Percentiles rank a stretch among this genome's conserved stretches.
Conservation (phyloP, 2,888 invertebrate genomes). For the Napeogenes inachia region DNA sequence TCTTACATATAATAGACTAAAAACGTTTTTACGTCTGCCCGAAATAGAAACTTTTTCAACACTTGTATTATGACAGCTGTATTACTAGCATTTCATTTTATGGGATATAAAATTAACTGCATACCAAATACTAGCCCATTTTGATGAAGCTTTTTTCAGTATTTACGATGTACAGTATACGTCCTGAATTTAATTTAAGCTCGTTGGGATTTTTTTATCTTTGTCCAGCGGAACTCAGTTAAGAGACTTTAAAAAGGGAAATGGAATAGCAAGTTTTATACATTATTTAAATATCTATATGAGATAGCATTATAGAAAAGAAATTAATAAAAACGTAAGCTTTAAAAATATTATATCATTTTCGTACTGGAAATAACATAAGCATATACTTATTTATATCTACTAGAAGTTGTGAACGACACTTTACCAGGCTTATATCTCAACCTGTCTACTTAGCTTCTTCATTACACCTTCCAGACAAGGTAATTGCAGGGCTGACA, state of each 20-base stretch:
- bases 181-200: slow-evolving; percentile 9
- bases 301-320: too few species aligned
- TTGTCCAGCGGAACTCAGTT: background rate
- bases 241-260: slow-evolving; percentile 1
- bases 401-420: background rate
- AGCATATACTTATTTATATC: background rate
- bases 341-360: background rate
- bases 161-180: slow-evolving; percentile 6
- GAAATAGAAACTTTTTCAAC: slow-evolving; percentile 30
- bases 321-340: too few species aligned
- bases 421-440: slow-evolving; percentile 42
- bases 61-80: slow-evolving; percentile 37
- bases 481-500: slow-evolving; percentile 76
- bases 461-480: slow-evolving; percentile 69
- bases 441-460: slow-evolving; percentile 44
- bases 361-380: background rate
- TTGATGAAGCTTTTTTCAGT: slow-evolving; percentile 2
- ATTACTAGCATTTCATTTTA: slow-evolving; percentile 34
- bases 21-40: slow-evolving; percentile 18
- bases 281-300: too few species aligned
- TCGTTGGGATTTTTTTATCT: slow-evolving; percentile 1
- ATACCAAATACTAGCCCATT: slow-evolving; percentile 13
- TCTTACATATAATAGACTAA: slow-evolving; percentile 16
- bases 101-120: slow-evolving; percentile 36
- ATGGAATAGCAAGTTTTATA: background rate